These are phyloP conservation scores for Valencia hispanica DNA, from an alignment of 2,797 vertebrate species.

Conservation along the genomic window DNA sequence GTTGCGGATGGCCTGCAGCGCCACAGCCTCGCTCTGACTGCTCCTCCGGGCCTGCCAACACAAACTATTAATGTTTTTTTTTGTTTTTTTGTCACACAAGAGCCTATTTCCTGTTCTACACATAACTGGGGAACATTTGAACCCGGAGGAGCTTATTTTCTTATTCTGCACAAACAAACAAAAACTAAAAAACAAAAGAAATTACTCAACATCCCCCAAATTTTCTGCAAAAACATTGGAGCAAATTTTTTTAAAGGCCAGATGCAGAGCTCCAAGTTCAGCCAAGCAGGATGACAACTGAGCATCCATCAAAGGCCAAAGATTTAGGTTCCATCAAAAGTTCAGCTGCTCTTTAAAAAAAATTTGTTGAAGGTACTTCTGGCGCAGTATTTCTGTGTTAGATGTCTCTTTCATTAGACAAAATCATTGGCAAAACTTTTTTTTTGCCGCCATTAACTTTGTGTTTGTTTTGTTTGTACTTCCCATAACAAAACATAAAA, in stretches of 20 bases:
- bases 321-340: background rate
- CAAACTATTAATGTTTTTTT: background rate
- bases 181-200: too few species aligned
- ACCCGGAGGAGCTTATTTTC: background rate
- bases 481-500: too few species aligned
- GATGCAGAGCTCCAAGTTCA: background rate
- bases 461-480: too few species aligned
- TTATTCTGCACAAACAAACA: background rate
- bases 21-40: slow-evolving; percentile 96
- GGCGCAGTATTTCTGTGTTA: too few species aligned
- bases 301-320: background rate
- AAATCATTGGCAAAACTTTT: too few species aligned
- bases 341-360: background rate
- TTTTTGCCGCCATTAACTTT: too few species aligned
- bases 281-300: background rate
- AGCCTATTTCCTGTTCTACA: background rate
- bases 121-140: background rate
- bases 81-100: too few species aligned
- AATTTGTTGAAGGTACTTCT: too few species aligned
- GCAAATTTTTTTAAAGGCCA: background rate
- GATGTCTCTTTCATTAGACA: too few species aligned
- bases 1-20: slow-evolving; percentile 93
- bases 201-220: too few species aligned
- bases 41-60: slow-evolving; percentile 86
- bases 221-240: background rate